Conservation (phyloP, 2,888 invertebrate genomes). For the Hemicrepidius hirtus region DNA sequence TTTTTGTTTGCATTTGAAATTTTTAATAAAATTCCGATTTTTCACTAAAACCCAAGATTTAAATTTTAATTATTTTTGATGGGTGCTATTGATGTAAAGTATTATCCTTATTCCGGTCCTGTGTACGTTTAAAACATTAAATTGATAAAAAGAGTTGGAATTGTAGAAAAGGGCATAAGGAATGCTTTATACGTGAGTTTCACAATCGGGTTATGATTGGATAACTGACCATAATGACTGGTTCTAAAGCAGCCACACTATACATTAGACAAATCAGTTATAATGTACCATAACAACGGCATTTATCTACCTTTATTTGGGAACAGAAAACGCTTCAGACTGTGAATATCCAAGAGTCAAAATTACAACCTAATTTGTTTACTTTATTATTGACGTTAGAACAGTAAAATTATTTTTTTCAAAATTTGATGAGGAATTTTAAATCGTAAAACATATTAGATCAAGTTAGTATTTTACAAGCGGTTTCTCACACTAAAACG, state of each 20-base stretch:
- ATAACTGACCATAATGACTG: slow-evolving; percentile 42
- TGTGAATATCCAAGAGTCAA: too few relatives aligned
- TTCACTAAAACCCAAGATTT: too few relatives aligned
- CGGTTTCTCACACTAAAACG: slow-evolving; percentile 22
- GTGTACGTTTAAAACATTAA: background rate
- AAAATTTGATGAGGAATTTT: background rate
- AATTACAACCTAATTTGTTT: background rate
- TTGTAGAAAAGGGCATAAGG: slow-evolving; percentile 21
- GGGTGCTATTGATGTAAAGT: background rate
- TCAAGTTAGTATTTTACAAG: background rate
- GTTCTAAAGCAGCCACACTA: slow-evolving; percentile 48
- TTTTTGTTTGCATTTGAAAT: too few relatives aligned
- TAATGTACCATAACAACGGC: slow-evolving; percentile 42
- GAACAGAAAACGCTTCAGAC: background rate
- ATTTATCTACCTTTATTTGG: slow-evolving; percentile 34
- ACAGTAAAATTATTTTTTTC: background rate
- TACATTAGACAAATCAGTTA: slow-evolving; percentile 47
- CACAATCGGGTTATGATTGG: slow-evolving; percentile 39
- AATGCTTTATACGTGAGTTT: slow-evolving; percentile 26
- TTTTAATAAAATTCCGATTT: too few relatives aligned
- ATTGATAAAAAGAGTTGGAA: slow-evolving; percentile 9
- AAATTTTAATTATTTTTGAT: too few relatives aligned
- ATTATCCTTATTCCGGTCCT: background rate
- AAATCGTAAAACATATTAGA: slow-evolving; percentile 4
- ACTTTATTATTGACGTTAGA: slow-evolving; percentile 1